Base-by-base conservation (phyloP, 2,113 vertebrate species). In the Litocranius walleri region DNA sequence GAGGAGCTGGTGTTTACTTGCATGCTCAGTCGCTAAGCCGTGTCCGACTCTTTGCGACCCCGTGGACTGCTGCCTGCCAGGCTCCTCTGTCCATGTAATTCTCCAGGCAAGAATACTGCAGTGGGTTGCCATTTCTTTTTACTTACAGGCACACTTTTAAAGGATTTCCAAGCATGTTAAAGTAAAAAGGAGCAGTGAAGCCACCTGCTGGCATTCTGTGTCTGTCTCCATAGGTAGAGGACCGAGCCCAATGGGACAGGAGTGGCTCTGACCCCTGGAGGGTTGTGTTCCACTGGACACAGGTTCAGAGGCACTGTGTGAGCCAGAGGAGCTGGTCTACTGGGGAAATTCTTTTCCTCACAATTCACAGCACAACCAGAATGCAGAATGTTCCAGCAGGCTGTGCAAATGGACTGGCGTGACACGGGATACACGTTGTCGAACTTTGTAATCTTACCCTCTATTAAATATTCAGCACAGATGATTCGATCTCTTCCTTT, bases 371-470 rank as follows among this genome's bases (percentile, higher is more conserved):
- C 78, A 86, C 52, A 87, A 45, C 57, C 52, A 27, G 36, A 94
- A 88, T 78, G 87, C 2, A 2, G 92, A 97, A 82, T 88, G 93
- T 97, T 85, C 94, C 89, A 57, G 40, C 40, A 84, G 2, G 0
- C 84, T 27, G 27, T 62, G 45, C 90, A 98, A 97, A 97, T 86
- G 95, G 98, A 92, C 54, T 88, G 85, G 78, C 6, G 87, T 94
- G 97, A 97, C 97, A 98, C 23, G 86, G 92, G 95, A 98, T 97
- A 95, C 95, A 43, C 1, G 21, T 96, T 98, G 97, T 98, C 96
- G 33, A 96, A 95, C 97, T 80, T 81, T 97, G 99, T 99, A 99
- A 99, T 98, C 98, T 98, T 98, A 99, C 87, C 98, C 97, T 95
- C 80, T 54, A 83, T 99, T 97, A 99, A 99, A 98, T 98, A 99